Base-by-base conservation (phyloP, 2,113 vertebrate species). In the Pollachius pollachius region DNA sequence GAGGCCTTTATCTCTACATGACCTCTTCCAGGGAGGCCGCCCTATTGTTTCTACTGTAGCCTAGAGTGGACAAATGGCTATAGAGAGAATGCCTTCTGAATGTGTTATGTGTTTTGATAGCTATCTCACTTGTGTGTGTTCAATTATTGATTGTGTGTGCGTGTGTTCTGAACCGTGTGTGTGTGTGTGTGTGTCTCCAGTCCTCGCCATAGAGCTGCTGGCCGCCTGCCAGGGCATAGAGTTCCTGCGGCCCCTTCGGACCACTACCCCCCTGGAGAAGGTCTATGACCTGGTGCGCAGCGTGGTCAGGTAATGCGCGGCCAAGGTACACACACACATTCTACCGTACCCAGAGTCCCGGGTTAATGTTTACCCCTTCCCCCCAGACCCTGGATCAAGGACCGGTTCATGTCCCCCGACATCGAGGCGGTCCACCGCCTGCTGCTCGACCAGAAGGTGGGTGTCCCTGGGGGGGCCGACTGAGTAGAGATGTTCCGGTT, bases 171-270 rank as follows among this genome's bases (percentile, higher is more conserved):
- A 41, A 41, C 11, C 6, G 37, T 41, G 37, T 57, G 17, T 57
- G 17, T 57, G 17, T 57, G 41, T 48, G 41, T 48, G 79, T 79
- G 54, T 73, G 67, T 61, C 79, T 68, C 63, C 48, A 99, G 97
- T 99, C 68, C 89, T 99, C 74, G 95, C 96, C 18, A 96, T 99
- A 3, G 97, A 99, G 87, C 93, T 99, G 18, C 88, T 99, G 0
- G 95, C 96, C 0, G 97, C 97, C 79, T 99, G 98, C 89, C 98
- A 99, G 90, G 98, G 97, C 65, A 99, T 99, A 3, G 98, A 99
- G 89, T 99, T 99, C 81, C 93, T 99, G 52, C 96, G 97, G 65
- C 98, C 98, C 21, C 93, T 99, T 66, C 94, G 85, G 69, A 98
- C 97, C 0, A 99, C 98, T 12, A 98, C 96, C 56, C 98, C 98